Evolutionary conservation across 2,888 invertebrate species (phyloP).

Genomic region (Drosophila colorata): DNA sequence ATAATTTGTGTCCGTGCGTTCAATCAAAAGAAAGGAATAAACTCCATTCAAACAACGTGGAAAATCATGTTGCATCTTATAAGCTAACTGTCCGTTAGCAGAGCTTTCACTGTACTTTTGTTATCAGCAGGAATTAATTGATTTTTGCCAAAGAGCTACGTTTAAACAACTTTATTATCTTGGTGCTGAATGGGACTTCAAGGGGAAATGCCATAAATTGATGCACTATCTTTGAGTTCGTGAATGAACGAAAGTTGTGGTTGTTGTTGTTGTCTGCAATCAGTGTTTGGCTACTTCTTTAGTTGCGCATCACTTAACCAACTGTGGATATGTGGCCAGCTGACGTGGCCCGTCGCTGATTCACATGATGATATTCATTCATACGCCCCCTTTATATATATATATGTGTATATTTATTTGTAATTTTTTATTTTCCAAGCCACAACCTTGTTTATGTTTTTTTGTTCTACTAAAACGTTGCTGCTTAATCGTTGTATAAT

Average conservation of each 20-base stretch:
- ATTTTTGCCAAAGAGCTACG: constrained; percentile 7
- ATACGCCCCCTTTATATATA: constrained; percentile 32
- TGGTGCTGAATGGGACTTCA: constrained; percentile 21
- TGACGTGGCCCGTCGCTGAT: constrained; percentile 52
- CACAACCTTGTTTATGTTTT: neutral
- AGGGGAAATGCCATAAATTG: constrained; percentile 37
- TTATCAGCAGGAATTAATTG: constrained; percentile 45
- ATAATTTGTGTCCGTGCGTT: no score
- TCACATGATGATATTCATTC: constrained; percentile 1
- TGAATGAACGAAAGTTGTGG: constrained; percentile 22
- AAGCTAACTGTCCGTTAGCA: no score
- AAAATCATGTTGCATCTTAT: no score
- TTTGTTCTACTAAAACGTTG: constrained; percentile 14
- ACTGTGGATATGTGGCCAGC: constrained; percentile 8
- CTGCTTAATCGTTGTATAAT: constrained; percentile 6
- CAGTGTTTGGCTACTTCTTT: constrained; percentile 26
- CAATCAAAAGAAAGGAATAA: no score
- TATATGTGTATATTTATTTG: no score
- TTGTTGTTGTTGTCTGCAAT: constrained; percentile 24
- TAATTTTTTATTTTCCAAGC: no score
- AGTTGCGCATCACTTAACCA: constrained; percentile 4
- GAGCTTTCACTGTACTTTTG: neutral
- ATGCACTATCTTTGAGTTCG: constrained; percentile 29
- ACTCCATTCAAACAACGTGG: no score
- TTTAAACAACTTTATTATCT: constrained; percentile 41